Base-by-base conservation (phyloP, 2,797 vertebrate species). In the Chelmon rostratus region DNA sequence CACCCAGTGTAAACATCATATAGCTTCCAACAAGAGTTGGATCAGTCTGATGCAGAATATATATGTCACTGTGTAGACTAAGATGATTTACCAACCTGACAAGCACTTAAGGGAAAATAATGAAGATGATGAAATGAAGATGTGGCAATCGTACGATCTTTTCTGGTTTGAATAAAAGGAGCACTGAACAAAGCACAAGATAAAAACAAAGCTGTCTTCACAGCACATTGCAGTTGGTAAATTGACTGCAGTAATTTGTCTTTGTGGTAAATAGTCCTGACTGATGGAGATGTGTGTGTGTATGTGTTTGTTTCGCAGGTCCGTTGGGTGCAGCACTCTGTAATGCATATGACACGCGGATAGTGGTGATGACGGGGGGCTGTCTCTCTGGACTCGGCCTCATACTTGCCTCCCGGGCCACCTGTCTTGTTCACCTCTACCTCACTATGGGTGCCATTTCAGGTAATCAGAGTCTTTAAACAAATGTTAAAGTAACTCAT, bases 351-450 rank as follows among this genome's bases (percentile, higher is more conserved):
- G 91, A 94, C 4, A 58, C 96, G 42, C 91, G 95, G 59, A 50
- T 86, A 50, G 95, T 96, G 84, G 95, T 96, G 85, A 96, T 96
- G 94, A 11, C 76, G 0, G 96, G 96, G 4, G 96, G 96, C 4
- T 76, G 91, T 5, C 81, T 96, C 1, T 88, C 96, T 1, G 94
- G 90, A 7, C 84, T 96, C 1, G 96, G 96, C 25, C 78, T 96
- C 64, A 89, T 95, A 5, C 86, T 96, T 0, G 95, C 96, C 40
- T 96, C 95, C 0, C 94, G 92, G 87, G 94, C 96, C 53, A 95
- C 91, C 15, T 84, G 81, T 31, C 91, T 96, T 0, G 56, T 80
- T 58, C 96, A 96, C 72, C 95, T 96, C 25, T 96, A 96, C 85
- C 92, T 96, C 77, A 95, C 92, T 0, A 95, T 96, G 93, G 96